A percentile compares a stretch with the other conserved stretches of the same genome.
Conservation (phyloP, 2,888 invertebrate genomes). For the Philereme vetulata region DNA sequence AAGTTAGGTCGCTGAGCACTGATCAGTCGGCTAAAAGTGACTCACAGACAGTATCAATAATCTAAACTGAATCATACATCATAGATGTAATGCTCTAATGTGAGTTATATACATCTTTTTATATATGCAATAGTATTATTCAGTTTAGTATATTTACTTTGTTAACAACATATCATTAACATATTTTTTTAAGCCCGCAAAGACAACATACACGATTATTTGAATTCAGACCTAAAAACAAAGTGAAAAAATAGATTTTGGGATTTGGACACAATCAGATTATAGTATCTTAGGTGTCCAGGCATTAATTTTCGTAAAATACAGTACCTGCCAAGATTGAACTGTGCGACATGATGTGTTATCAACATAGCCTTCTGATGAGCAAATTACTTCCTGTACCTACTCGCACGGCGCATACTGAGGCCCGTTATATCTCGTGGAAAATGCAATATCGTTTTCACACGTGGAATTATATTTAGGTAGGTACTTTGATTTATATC, state of each 20-base stretch:
- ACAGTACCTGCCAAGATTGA: slow-evolving; percentile 43
- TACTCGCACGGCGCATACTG: slow-evolving; percentile 54
- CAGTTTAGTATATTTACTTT: too few species aligned
- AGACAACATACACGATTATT: too few species aligned
- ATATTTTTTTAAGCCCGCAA: too few species aligned
- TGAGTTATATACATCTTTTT: too few species aligned
- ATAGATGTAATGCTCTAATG: background rate
- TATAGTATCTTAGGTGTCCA: too few species aligned
- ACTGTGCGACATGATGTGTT: slow-evolving; percentile 55
- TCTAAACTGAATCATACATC: background rate
- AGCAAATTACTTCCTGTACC: slow-evolving; percentile 79
- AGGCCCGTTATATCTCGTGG: slow-evolving; percentile 28
- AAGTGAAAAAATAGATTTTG: too few species aligned
- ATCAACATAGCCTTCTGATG: slow-evolving; percentile 75
- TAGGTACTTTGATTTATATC: slow-evolving; percentile 6
- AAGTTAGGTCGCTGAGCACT: background rate
- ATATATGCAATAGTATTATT: too few species aligned
- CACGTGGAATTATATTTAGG: slow-evolving; percentile 7
- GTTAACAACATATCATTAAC: too few species aligned
- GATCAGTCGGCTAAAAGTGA: slow-evolving; percentile 1
- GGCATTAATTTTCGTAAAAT: background rate
- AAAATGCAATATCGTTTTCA: slow-evolving; percentile 21
- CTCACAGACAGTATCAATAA: slow-evolving; percentile 1
- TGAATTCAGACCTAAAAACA: too few species aligned
- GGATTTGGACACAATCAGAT: too few species aligned